Conservation (phyloP, 2,113 vertebrate species). For the Catharus minimus region DNA sequence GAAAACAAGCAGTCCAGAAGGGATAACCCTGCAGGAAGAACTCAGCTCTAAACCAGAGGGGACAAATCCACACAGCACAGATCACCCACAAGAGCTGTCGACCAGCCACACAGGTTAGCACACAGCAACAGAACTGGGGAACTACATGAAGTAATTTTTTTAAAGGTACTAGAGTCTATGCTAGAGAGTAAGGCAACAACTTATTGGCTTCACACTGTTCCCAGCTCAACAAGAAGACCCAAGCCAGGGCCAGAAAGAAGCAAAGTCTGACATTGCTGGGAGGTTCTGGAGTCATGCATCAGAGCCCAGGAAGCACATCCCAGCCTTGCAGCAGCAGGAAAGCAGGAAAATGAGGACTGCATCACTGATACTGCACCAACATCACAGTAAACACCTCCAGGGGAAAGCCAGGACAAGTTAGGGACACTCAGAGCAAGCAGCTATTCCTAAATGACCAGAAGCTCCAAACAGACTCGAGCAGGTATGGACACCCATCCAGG, state of each 20-base stretch:
- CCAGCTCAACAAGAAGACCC: background rate
- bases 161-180: background rate
- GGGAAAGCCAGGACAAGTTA: background rate
- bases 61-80: background rate
- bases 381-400: background rate
- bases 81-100: accelerated
- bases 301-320: background rate
- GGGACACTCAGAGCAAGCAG: slow-evolving; percentile 34
- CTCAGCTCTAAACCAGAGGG: background rate
- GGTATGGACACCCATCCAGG: background rate
- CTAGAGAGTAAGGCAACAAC: background rate
- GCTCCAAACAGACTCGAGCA: background rate
- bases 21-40: background rate
- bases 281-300: background rate
- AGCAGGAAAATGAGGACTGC: background rate
- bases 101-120: background rate
- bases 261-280: background rate
- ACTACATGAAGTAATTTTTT: background rate
- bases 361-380: background rate
- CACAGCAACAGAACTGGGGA: background rate
- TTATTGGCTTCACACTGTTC: background rate
- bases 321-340: background rate
- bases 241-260: background rate
- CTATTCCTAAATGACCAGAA: background rate
- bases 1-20: background rate